Base-by-base conservation (phyloP, 2,113 vertebrate species). In the Phalacrocorax carbo region DNA sequence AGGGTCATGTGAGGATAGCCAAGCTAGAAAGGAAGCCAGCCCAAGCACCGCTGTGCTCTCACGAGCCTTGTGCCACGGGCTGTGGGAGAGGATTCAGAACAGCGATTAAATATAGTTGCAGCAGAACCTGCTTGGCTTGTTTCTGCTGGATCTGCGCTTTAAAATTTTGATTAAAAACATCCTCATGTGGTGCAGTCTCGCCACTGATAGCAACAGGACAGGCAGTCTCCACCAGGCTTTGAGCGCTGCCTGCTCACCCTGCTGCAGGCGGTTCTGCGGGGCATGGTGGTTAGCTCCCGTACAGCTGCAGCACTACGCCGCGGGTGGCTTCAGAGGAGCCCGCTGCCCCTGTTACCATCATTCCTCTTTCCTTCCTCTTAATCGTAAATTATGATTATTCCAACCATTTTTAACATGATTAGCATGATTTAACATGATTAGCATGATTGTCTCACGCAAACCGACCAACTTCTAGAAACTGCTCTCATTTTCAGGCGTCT, bases 41-140 rank as follows among this genome's bases (percentile, higher is more conserved):
- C 44, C 62, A 10, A 69, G 64, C 44, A 27, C 54, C 25, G 9
- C 58, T 2, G 4, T 32, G 57, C 65, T 96, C 83, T 57, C 5
- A 23, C 0, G 3, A 83, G 81, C 76, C 77, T 52, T 29, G 38
- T 62, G 68, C 94, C 69, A 66, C 9, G 7, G 83, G 65, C 93
- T 84, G 70, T 27, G 75, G 29, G 79, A 73, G 57, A 62, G n/a
- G 49, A 79, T 72, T 90, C 73, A 71, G 60, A 93, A 19, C 27
- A 44, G 46, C 7, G 19, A 78, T 94, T 75, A 96, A 92, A 90
- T n/a, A 72, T 40, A 88, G 85, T 38, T 93, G 85, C 32, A 12
- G 89, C 79, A 93, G 62, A 97, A 95, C 96, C 69, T 84, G 96
- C 91, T 77, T 21, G 72, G 81, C 93, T 79, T 52, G 94, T 88